These are phyloP conservation scores for Calliopum simillimum DNA, from an alignment of 2,888 invertebrate species.

Conservation along the genomic window DNA sequence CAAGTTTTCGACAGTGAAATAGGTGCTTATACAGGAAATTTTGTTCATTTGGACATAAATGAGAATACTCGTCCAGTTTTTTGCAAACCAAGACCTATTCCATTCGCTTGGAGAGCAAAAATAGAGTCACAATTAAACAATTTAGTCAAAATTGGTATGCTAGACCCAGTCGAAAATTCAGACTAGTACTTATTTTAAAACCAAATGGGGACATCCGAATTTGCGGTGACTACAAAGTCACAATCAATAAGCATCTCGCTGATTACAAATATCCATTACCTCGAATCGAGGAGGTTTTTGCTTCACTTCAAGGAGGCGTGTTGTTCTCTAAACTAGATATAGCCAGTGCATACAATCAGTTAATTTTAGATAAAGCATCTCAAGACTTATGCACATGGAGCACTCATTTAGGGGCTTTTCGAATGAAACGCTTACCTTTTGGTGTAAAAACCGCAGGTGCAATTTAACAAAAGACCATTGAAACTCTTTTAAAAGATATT, in stretches of 20 bases:
- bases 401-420: too few relatives aligned
- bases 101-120: conserved; percentile 35
- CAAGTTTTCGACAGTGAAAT: too few relatives aligned
- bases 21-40: too few relatives aligned
- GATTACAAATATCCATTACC: conserved; percentile 52
- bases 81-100: conserved; percentile 38
- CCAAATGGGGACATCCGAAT: conserved; percentile 50
- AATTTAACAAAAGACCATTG: conserved; percentile 57
- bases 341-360: conserved; percentile 57
- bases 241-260: conserved; percentile 50
- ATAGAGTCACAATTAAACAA: conserved; percentile 37
- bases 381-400: conserved; percentile 48
- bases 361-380: conserved; percentile 53
- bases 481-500: conserved; percentile 52
- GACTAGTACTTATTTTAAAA: conserved; percentile 58
- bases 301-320: conserved; percentile 43
- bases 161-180: conserved; percentile 39
- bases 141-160: conserved; percentile 34
- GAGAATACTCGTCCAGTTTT: conserved; percentile 21
- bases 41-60: too few relatives aligned
- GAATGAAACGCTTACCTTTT: too few relatives aligned
- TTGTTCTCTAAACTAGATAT: conserved; percentile 45
- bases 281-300: conserved; percentile 52
- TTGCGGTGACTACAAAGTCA: conserved; percentile 46
- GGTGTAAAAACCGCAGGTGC: conserved; percentile 57